Evolutionary conservation across 2,797 vertebrate genomes (phyloP), one percentile per base, ranked within the genome.

Genomic region (Poeciliopsis paucimaculata): DNA sequence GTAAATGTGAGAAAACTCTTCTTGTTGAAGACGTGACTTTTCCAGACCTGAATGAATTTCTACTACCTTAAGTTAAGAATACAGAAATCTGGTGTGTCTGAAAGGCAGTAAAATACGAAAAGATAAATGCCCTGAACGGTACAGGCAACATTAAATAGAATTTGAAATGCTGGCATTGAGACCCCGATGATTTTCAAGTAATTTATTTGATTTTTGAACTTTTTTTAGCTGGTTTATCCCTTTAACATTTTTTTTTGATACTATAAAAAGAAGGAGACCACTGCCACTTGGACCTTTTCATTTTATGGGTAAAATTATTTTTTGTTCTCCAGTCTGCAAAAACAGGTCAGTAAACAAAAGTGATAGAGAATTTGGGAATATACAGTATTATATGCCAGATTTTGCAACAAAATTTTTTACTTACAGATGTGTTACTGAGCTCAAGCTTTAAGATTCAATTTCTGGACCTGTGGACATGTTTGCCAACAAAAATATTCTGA

Each of bases 261-360:
- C 68, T 82, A 85, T 76, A 76, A 85, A 83, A 76, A 89, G 76
- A 78, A 55, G 31, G 41, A 66, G 16, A 73, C 26, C 39, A 77
- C 41, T 73, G 49, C 43, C 46, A 83, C 72, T 80, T 81, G 80
- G 64, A 89, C 43, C 34, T 3, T 36, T 18, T 16, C 34, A 57
- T 82, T 72, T 76, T 76, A 77, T 18, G 23, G 26, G 26, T n/a
- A 2, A 57, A 57, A 57, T 13, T 5, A 4, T 28, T 16, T 41
- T 66, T 66, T 68, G 15, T 68, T 9, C 36, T 68, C 20, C 36
- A 23, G 36, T 23, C 36, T 68, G 4, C 9, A 39, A 66, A 36
- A 20, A 34, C 31, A 62, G 60, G 18, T 31, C 15, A 62, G 31
- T 7, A 34, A 15, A 60, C 4, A 60, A 31, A 20, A 66, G 12